Base-by-base conservation (phyloP, 35 echinoderm and acorn worm genomes). In the Hemicentrotus pulcherrimus region DNA sequence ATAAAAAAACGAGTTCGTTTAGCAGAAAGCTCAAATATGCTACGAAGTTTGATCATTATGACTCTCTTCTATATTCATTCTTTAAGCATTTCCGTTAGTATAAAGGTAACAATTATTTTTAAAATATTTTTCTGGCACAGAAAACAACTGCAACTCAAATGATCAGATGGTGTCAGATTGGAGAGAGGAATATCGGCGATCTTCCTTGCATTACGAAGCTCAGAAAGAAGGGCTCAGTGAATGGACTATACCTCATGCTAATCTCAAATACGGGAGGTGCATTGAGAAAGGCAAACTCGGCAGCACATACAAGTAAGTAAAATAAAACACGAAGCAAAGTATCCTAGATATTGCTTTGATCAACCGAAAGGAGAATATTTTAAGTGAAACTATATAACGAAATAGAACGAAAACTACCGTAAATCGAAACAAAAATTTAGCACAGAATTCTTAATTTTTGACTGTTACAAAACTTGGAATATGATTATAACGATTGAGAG, bases 231-330 rank as follows among this genome's bases (percentile, higher is more conserved):
- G 95, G 28, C 90, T 99, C 31, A 96, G 88, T 45, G 98, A 99
- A 85, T 99, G 98, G 98, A 92, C 96, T 0, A 97, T 99, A 31
- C 96, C 94, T 6, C 87, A 96, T 59, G 50, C 6, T 6, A 91
- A 99, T 52, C 93, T 99, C 7, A 97, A 97, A 55, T 99, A 96
- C 60, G 96, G 98, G 6, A 96, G 95, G 48, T 96, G 96, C 61
- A 92, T 99, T 32, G 86, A 95, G 32, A 94, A 32, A 92, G 98
- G 98, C 7, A 58, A 94, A 46, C 88, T 95, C 11, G 86, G 94
- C 31, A 94, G 88, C 24, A 94, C 96, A n/a, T 99, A 96, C 96
- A 96, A 95, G 97, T 98, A 95, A 58, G 88, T 45, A 0, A 15
- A 90, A 47, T 9, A n/a, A 78, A 11, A 55, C 9, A 55, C 9